Evolutionary conservation across 2,888 invertebrate species (phyloP).

Genomic region (Coenonympha glycerion): DNA sequence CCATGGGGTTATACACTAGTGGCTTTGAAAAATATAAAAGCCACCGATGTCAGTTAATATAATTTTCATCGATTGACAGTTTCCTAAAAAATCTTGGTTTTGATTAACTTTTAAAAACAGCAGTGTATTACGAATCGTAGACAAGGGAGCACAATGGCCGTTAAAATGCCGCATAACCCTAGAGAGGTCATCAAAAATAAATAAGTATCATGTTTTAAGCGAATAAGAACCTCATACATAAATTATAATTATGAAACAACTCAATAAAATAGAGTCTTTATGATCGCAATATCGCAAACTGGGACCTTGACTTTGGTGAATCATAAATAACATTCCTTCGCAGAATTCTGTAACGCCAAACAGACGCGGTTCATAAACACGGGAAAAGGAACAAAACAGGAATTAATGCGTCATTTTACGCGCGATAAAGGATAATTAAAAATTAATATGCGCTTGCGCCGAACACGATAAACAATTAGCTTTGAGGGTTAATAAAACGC

Average conservation of each 20-base stretch:
- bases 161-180: too few relatives aligned
- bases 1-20: too few relatives aligned
- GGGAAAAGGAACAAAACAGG: constrained; percentile 23
- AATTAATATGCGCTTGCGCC: constrained; percentile 1
- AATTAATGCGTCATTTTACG: constrained; percentile 18
- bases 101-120: too few relatives aligned
- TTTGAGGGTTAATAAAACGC: not conserved
- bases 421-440: constrained; percentile 2
- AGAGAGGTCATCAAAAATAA: too few relatives aligned
- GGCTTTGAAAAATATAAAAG: too few relatives aligned
- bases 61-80: too few relatives aligned
- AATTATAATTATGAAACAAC: not conserved
- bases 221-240: too few relatives aligned
- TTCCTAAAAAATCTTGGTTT: too few relatives aligned
- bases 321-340: constrained; percentile 10
- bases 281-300: not conserved
- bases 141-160: too few relatives aligned
- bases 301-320: constrained; percentile 8
- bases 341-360: constrained; percentile 12
- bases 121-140: too few relatives aligned
- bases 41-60: too few relatives aligned
- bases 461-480: constrained; percentile 4
- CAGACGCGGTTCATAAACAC: constrained; percentile 6
- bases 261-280: not conserved
- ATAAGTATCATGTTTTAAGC: too few relatives aligned